A percentile compares a stretch with the other conserved stretches of the same genome.
Conservation (phyloP, 1,140 invertebrate species). For the Hypsibius dujardini region DNA sequence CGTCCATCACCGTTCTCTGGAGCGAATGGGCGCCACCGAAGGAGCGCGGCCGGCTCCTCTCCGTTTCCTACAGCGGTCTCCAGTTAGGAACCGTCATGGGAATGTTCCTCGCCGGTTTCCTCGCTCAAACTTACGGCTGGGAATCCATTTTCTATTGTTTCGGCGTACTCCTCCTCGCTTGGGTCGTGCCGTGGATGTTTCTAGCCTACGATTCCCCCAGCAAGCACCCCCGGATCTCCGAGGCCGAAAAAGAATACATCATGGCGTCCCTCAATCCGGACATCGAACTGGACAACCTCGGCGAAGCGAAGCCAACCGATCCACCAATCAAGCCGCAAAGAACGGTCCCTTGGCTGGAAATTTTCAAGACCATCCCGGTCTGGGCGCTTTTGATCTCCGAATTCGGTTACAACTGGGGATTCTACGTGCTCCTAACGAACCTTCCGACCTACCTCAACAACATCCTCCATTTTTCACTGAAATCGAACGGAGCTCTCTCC, state of each 20-base stretch:
- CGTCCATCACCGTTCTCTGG: conserved; percentile 27
- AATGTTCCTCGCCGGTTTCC: background rate
- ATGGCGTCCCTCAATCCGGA: conserved; percentile 32
- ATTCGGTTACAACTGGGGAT: conserved; percentile 60
- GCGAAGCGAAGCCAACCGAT: conserved; percentile 28
- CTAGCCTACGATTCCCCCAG: conserved; percentile 44
- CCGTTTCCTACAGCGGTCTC: background rate
- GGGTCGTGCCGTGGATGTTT: conserved; percentile 30
- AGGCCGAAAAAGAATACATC: conserved; percentile 62
- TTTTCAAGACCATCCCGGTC: conserved; percentile 62
- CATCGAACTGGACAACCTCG: background rate
- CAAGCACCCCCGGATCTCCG: conserved; percentile 62
- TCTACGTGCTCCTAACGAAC: conserved; percentile 20
- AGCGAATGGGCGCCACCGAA: conserved; percentile 30
- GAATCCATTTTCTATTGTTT: conserved; percentile 2
- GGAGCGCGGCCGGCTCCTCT: conserved; percentile 23
- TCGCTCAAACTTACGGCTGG: background rate
- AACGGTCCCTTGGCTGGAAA: conserved; percentile 47
- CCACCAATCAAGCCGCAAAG: too few relatives aligned
- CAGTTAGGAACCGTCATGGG: background rate
- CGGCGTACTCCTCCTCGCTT: background rate
- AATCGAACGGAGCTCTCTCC: conserved; percentile 46
- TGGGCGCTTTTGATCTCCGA: conserved; percentile 82
- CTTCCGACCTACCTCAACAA: conserved; percentile 23
- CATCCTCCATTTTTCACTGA: conserved; percentile 21